Conservation (phyloP, 2,888 invertebrate species). For the Epistrophe grossulariae region DNA sequence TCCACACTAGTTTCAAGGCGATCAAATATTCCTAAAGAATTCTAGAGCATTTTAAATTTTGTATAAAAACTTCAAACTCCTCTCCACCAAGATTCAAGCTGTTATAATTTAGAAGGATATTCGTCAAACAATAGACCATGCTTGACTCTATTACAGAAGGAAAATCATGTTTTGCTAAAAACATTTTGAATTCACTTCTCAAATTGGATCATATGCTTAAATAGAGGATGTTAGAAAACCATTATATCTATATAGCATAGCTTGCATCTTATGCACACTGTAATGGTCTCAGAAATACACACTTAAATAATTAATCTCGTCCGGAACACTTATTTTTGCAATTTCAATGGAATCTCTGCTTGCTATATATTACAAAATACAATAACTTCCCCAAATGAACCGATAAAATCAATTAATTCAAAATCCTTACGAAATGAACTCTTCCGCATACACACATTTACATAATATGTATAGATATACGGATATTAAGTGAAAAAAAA, state of each 20-base stretch:
- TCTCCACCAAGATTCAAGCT: too few relatives aligned
- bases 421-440: not conserved
- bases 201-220: not conserved
- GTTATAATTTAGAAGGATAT: too few relatives aligned
- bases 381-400: conserved; percentile 10
- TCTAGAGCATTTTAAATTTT: too few relatives aligned
- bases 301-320: not conserved
- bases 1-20: too few relatives aligned
- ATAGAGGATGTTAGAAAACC: not conserved
- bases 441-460: not conserved
- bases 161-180: not conserved
- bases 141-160: too few relatives aligned
- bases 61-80: too few relatives aligned
- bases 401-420: conserved; percentile 24
- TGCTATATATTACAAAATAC: not conserved
- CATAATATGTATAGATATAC: not conserved
- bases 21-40: too few relatives aligned
- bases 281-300: not conserved
- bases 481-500: not conserved
- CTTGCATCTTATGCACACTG: not conserved
- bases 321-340: not conserved
- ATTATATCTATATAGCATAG: not conserved
- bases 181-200: not conserved
- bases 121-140: too few relatives aligned
- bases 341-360: not conserved